Conservation (phyloP, 2,888 invertebrate genomes). For the Eupithecia inturbata region DNA sequence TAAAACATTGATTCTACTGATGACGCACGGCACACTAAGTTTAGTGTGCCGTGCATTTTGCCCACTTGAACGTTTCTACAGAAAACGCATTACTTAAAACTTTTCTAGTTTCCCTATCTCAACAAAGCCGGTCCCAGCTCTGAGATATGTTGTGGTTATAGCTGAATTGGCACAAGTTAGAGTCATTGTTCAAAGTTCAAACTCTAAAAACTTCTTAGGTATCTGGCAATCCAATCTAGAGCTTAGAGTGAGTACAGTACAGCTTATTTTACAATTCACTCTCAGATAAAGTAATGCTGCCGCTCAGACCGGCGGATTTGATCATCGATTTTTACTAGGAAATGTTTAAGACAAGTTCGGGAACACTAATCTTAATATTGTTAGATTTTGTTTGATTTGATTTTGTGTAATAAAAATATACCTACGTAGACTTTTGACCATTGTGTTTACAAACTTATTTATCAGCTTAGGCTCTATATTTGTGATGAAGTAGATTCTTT, state of each 20-base stretch:
- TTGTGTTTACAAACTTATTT: neutral
- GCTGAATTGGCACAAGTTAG: conserved; percentile 1
- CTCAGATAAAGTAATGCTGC: conserved; percentile 13
- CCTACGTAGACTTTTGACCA: neutral
- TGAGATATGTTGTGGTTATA: conserved; percentile 1
- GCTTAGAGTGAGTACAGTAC: neutral
- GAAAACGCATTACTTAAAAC: neutral
- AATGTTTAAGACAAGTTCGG: conserved; percentile 36
- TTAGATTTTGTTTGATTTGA: conserved; percentile 17
- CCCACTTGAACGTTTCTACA: neutral
- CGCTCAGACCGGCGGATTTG: conserved; percentile 45
- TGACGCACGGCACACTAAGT: too few relatives aligned
- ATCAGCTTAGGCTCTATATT: neutral
- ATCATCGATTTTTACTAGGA: conserved; percentile 49
- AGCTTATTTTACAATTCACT: conserved; percentile 5
- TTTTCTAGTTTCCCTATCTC: neutral
- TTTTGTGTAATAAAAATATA: neutral
- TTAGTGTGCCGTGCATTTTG: neutral
- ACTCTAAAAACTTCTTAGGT: neutral
- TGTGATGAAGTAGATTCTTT: neutral
- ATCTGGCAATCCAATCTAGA: neutral
- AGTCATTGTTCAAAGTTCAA: conserved; percentile 1
- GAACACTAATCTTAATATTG: conserved; percentile 18
- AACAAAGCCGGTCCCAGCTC: neutral
- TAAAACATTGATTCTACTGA: too few relatives aligned